These are phyloP conservation scores for Odobenus rosmarus DNA, from an alignment of 2,113 vertebrate species.

Conservation along the genomic window DNA sequence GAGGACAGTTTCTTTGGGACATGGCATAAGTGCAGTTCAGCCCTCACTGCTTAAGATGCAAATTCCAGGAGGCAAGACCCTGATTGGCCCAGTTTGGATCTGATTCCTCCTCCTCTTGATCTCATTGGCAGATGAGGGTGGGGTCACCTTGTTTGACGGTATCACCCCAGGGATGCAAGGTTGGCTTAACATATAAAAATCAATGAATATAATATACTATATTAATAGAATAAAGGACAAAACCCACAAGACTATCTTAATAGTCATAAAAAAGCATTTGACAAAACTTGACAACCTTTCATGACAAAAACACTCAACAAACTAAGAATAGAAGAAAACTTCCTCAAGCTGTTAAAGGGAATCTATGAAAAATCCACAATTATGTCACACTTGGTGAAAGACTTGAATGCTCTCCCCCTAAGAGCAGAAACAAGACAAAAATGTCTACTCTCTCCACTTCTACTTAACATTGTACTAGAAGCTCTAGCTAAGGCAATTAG, in stretches of 20 bases:
- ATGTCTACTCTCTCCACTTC: background rate
- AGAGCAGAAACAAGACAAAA: background rate
- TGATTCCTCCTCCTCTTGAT: background rate
- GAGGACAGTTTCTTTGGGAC: background rate
- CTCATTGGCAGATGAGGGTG: background rate
- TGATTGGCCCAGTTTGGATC: background rate
- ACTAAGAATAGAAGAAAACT: background rate
- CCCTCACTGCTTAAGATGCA: background rate
- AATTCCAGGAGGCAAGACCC: background rate
- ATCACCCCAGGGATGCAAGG: background rate
- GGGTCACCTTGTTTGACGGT: background rate
- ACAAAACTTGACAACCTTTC: background rate
- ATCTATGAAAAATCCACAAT: background rate
- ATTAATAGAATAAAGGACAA: background rate
- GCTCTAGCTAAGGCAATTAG: background rate
- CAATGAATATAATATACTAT: background rate
- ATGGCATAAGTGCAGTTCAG: background rate
- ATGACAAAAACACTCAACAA: background rate
- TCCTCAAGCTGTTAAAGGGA: background rate
- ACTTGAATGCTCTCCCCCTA: background rate
- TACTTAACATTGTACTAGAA: background rate
- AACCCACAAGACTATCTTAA: background rate
- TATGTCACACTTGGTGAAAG: background rate
- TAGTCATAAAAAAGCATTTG: background rate
- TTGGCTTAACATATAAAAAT: background rate